Evolutionary conservation across 1,140 invertebrate species (phyloP), one percentile per base, ranked within the genome.

Genomic region (Bursaphelenchus mucronatus): DNA sequence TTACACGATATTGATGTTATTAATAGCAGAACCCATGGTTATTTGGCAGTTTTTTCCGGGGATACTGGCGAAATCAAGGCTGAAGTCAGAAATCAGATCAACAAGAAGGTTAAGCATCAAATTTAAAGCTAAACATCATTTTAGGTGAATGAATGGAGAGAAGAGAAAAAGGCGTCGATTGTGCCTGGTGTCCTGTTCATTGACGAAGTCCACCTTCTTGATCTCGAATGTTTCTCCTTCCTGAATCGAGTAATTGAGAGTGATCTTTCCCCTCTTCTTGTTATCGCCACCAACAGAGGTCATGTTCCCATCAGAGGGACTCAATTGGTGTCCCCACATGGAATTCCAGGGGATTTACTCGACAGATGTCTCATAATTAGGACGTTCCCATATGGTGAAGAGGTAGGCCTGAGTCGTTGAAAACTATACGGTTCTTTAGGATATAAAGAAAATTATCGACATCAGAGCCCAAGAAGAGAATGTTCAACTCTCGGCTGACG

Each of bases 51-150:
- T 0, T 99, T 99, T 82, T 95, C 94, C 21, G 92, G 91, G 45
- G 96, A 99, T 78, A 99, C 96, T 0, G 96, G 96, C 5, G 96
- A 99, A 84, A 98, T 99, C 19, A 98, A 97, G 79, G 85, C 89
- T 0, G 96, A 99, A 86, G 91, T 98, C 0, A 85, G 96, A 44
- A 94, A 97, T 78, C 94, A 98, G 83, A 98, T 99, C 71, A 97
- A 98, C 81, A 87, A 88, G n/a, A 98, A 97, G 84, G 90, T 80
- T 3, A 15, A 19, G 57, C 45, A 44, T 66, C 15, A 44, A n/a
- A 15, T 45, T 68, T 57, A 8, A 44, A 39, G 2, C 45, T 9
- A 10, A 47, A 41, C 15, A 54, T 10, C 0, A 58, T 44, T 74
- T 67, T 55, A 75, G 76, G 74, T 95, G 8, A 88, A 90, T 0